phyloP scores from a whole-genome alignment of 2,888 invertebrate species.

The Odontocerum albicorne region DNA sequence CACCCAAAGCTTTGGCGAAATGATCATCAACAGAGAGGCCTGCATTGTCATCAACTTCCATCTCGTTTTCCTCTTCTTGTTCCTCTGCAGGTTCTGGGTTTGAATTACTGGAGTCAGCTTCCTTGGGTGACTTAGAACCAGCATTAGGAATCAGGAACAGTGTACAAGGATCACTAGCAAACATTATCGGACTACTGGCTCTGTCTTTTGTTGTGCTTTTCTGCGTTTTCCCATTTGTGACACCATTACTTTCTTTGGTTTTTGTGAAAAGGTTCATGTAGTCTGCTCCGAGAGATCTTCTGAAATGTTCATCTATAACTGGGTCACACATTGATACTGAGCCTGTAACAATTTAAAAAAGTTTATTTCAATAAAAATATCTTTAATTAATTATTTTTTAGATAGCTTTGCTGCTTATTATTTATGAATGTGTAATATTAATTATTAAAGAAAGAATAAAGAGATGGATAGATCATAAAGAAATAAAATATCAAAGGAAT shows the following conservation, averaged over 20 bases:
- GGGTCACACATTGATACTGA: conserved; percentile 81
- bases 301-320: conserved; percentile 94
- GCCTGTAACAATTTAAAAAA: conserved; percentile 49
- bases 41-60: conserved; percentile 60
- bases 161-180: conserved; percentile 39
- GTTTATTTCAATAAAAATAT: no score
- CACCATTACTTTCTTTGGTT: conserved; percentile 40
- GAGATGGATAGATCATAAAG: no score
- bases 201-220: conserved; percentile 55
- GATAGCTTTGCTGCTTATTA: no score
- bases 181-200: conserved; percentile 55
- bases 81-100: conserved; percentile 31
- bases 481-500: no score
- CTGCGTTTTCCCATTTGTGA: conserved; percentile 38
- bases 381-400: no score
- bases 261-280: conserved; percentile 71
- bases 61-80: conserved; percentile 49
- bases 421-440: no score
- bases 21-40: conserved; percentile 83
- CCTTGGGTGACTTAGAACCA: conserved; percentile 23
- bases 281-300: conserved; percentile 85
- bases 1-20: conserved; percentile 86
- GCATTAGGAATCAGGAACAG: conserved; percentile 28
- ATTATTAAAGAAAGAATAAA: no score
- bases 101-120: conserved; percentile 9